Evolutionary conservation across 2,888 invertebrate species (phyloP), one percentile per base, ranked within the genome.

Genomic region (Metopia argyrocephala): DNA sequence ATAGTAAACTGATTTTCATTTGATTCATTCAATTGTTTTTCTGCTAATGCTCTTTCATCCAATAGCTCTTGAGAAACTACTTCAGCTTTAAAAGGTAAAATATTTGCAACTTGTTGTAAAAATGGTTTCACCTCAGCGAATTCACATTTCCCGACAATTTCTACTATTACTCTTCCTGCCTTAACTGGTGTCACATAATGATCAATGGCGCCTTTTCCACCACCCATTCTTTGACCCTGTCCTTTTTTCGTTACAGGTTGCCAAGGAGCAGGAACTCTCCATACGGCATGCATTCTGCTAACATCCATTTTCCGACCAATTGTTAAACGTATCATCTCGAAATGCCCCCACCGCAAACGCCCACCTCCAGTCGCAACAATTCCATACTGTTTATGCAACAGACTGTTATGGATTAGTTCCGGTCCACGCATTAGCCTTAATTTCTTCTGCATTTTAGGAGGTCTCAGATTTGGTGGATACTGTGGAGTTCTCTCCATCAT

Each of bases 231-330:
- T 84, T 95, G 94, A 0, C 98, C 98, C 89, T 95, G 95, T 0
- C 96, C 96, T 89, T 96, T 96, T 89, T 95, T 96, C 0, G 97
- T 96, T 9, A 98, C 91, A 0, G 99, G 96, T 87, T 98, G 97
- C 99, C 99, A 99, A 0, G 98, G 98, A 0, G 97, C 92, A 85
- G 97, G 97, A 0, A 99, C 92, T 85, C 99, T 92, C 98, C 98
- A 99, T 31, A 97, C 92, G 0, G 98, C 97, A 92, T 98, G 99
- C 95, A 96, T 96, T 85, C 94, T 93, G 82, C 92, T 93, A 21
- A 92, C 90, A 85, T 98, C 95, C 86, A 99, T 92, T 86, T 95
- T 94, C 62, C 95, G 92, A 73, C 95, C 94, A 28, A 98, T 92
- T 7, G 92, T 92, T 9, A 89, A 90, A 88, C 99, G 94, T 27